Conservation (phyloP, 2,797 vertebrate species). For the Lacerta bilineata region DNA sequence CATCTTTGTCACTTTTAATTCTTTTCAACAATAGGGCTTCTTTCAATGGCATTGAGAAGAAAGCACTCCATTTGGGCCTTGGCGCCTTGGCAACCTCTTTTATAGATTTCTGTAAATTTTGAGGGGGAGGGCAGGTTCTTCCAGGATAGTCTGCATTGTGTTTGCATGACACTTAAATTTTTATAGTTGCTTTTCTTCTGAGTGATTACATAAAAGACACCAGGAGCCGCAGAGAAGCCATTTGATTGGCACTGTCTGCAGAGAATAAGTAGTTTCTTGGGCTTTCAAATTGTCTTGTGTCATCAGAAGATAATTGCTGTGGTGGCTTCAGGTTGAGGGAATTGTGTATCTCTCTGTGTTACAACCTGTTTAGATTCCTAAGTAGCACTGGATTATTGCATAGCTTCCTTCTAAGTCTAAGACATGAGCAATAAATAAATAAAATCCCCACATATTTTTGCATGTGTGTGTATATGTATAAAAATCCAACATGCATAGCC, state of each 20-base stretch:
- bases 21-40: constrained; percentile 52
- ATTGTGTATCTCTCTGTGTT: not conserved
- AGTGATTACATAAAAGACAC: constrained; percentile 61
- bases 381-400: constrained; percentile 60
- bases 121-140: constrained; percentile 44
- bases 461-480: no score
- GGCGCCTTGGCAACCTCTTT: constrained; percentile 62
- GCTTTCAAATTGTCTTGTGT: constrained; percentile 45
- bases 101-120: constrained; percentile 54
- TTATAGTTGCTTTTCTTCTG: constrained; percentile 53
- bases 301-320: constrained; percentile 53
- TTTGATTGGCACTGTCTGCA: constrained; percentile 53
- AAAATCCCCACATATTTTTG: not conserved
- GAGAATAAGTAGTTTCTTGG: constrained; percentile 49
- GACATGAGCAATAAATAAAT: constrained; percentile 42
- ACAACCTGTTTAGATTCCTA: constrained; percentile 53
- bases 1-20: constrained; percentile 68
- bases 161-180: constrained; percentile 59
- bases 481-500: no score
- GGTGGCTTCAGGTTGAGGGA: constrained; percentile 51
- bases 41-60: constrained; percentile 63
- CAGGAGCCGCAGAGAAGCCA: constrained; percentile 58
- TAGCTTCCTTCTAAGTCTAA: constrained; percentile 57
- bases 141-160: not conserved
- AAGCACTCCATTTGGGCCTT: constrained; percentile 66